phyloP scores from a whole-genome alignment of 2,888 invertebrate genomes.

The Napeogenes inachia region DNA sequence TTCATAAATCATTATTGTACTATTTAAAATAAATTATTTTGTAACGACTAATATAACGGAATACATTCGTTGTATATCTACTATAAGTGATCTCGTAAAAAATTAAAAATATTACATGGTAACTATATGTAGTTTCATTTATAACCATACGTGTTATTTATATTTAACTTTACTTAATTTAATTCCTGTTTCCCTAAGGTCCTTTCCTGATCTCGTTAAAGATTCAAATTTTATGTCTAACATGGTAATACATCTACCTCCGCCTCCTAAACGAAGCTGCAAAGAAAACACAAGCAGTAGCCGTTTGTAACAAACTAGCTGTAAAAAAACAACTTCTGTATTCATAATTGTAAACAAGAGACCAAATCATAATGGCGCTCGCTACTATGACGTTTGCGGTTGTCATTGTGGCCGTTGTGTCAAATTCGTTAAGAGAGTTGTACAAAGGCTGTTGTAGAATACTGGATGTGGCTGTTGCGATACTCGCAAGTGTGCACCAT shows the following conservation, averaged over 20 bases:
- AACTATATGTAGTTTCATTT: not conserved
- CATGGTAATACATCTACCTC: constrained; percentile 36
- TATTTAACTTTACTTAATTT: no score
- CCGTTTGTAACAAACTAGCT: constrained; percentile 56
- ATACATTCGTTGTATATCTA: not conserved
- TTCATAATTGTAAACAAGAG: constrained; percentile 55
- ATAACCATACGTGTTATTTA: not conserved
- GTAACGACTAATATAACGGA: not conserved
- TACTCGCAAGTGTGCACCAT: constrained; percentile 67
- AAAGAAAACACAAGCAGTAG: constrained; percentile 57
- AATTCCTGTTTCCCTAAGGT: not conserved
- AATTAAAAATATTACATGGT: constrained; percentile 5
- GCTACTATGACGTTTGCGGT: constrained; percentile 63
- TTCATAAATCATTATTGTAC: no score
- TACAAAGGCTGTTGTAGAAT: constrained; percentile 65
- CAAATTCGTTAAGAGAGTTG: constrained; percentile 67
- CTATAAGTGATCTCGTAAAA: constrained; percentile 15
- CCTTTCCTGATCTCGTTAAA: no score
- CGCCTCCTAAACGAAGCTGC: constrained; percentile 58
- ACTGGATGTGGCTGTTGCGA: constrained; percentile 57
- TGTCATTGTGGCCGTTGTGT: constrained; percentile 65
- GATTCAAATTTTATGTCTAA: no score
- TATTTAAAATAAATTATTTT: no score
- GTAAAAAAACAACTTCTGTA: constrained; percentile 62
- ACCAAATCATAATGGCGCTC: constrained; percentile 56